Evolutionary conservation across 35 echinoderm and acorn worm species (phyloP).

Genomic region (Heliocidaris erythrogramma): DNA sequence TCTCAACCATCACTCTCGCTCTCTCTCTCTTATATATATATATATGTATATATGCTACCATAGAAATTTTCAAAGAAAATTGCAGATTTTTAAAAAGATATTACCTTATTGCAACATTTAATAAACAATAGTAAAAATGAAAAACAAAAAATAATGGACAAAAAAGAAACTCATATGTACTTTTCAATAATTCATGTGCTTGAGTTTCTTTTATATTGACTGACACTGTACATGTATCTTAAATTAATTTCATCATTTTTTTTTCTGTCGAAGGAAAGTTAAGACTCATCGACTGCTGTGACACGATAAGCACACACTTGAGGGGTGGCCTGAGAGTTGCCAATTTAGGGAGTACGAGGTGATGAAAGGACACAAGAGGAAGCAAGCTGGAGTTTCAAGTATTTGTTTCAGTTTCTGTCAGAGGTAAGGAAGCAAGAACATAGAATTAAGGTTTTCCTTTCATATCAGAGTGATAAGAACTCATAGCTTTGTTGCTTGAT

Average conservation of each 20-base stretch:
- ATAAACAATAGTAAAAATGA: too few relatives aligned
- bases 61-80: too few relatives aligned
- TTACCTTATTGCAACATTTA: too few relatives aligned
- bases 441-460: not conserved
- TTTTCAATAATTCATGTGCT: too few relatives aligned
- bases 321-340: not conserved
- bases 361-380: not conserved
- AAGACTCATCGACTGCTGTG: not conserved
- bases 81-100: too few relatives aligned
- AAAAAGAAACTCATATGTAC: too few relatives aligned
- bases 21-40: too few relatives aligned
- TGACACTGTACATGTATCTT: not conserved
- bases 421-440: not conserved
- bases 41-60: too few relatives aligned
- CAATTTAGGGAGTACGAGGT: not conserved
- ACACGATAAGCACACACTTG: not conserved
- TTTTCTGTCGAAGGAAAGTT: not conserved
- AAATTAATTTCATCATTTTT: not conserved
- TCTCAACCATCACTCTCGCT: too few relatives aligned
- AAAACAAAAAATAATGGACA: too few relatives aligned
- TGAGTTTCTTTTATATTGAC: too few relatives aligned
- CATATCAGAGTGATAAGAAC: not conserved
- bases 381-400: constrained; percentile 9
- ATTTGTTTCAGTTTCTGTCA: not conserved
- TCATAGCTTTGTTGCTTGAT: too few relatives aligned